phyloP scores from a whole-genome alignment of 2,888 invertebrate genomes.

The Nemotelus nigrinus region DNA sequence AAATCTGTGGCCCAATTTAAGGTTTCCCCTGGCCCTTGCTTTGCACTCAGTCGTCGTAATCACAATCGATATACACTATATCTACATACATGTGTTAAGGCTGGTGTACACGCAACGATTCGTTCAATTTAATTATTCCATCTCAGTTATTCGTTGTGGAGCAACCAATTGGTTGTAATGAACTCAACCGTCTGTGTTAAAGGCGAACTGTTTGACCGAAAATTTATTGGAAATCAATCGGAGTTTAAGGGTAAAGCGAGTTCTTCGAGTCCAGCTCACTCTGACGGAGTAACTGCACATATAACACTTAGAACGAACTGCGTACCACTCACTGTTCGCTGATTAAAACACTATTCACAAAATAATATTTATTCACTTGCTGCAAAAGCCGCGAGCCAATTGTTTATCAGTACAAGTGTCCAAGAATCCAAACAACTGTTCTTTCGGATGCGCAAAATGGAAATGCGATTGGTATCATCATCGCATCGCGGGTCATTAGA shows the following conservation, averaged over 20 bases:
- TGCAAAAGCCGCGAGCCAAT: background rate
- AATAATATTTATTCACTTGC: background rate
- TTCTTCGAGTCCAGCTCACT: too few relatives aligned
- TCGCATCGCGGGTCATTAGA: constrained; percentile 24
- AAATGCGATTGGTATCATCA: constrained; percentile 29
- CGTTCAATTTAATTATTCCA: constrained; percentile 12
- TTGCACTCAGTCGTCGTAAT: constrained; percentile 21
- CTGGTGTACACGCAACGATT: constrained; percentile 28
- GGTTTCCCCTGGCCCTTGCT: constrained; percentile 23
- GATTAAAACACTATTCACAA: too few relatives aligned
- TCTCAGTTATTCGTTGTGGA: constrained; percentile 6
- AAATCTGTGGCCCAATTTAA: constrained; percentile 17
- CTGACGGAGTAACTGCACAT: too few relatives aligned
- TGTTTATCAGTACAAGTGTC: background rate
- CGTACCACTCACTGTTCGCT: too few relatives aligned
- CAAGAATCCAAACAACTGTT: constrained; percentile 2
- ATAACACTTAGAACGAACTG: too few relatives aligned
- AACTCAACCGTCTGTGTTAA: too few relatives aligned
- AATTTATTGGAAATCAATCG: too few relatives aligned
- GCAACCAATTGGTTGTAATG: constrained; percentile 4
- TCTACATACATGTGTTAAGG: constrained; percentile 8
- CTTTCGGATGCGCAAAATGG: constrained; percentile 36
- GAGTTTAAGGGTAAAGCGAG: too few relatives aligned
- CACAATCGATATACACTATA: constrained; percentile 13
- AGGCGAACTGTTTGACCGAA: too few relatives aligned